These are phyloP conservation scores for Coranthus polyacanthus DNA, from an alignment of 2,797 vertebrate genomes.

Conservation along the genomic window DNA sequence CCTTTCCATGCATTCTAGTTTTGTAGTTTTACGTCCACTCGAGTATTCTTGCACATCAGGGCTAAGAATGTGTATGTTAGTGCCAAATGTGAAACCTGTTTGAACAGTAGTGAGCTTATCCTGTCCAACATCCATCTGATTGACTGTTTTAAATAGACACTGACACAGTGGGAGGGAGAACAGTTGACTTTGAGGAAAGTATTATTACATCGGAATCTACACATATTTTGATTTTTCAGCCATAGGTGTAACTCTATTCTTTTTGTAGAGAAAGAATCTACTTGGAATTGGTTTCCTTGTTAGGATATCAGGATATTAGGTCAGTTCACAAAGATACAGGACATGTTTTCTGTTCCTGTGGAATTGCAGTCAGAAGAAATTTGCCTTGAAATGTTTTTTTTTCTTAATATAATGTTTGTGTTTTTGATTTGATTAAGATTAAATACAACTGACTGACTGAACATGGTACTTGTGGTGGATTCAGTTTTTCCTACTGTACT, in stretches of 20 bases:
- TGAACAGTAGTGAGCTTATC: conserved; percentile 30
- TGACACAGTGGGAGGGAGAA: conserved; percentile 30
- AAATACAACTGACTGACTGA: conserved; percentile 64
- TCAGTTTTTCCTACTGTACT: not conserved
- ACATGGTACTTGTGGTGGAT: conserved; percentile 4
- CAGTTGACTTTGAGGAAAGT: conserved; percentile 60
- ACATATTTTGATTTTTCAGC: conserved; percentile 28
- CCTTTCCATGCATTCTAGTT: conserved; percentile 32
- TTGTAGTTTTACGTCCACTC: conserved; percentile 41
- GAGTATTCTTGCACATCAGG: conserved; percentile 56
- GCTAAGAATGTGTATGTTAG: conserved; percentile 61
- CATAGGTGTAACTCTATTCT: conserved; percentile 11
- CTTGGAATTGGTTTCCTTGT: too few species aligned
- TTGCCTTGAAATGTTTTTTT: conserved; percentile 55
- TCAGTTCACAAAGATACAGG: conserved; percentile 25
- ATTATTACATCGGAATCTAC: conserved; percentile 61
- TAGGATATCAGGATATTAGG: conserved; percentile 14
- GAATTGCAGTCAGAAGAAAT: conserved; percentile 21
- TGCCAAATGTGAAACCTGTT: conserved; percentile 74
- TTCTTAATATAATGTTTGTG: conserved; percentile 52
- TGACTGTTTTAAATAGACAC: conserved; percentile 47
- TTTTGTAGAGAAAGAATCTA: conserved; percentile 6
- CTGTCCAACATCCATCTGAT: conserved; percentile 26
- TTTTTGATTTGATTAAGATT: conserved; percentile 61
- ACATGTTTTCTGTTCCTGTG: conserved; percentile 28